Base-by-base conservation (phyloP, 2,113 vertebrate genomes). In the Melanotaenia duboulayi region DNA sequence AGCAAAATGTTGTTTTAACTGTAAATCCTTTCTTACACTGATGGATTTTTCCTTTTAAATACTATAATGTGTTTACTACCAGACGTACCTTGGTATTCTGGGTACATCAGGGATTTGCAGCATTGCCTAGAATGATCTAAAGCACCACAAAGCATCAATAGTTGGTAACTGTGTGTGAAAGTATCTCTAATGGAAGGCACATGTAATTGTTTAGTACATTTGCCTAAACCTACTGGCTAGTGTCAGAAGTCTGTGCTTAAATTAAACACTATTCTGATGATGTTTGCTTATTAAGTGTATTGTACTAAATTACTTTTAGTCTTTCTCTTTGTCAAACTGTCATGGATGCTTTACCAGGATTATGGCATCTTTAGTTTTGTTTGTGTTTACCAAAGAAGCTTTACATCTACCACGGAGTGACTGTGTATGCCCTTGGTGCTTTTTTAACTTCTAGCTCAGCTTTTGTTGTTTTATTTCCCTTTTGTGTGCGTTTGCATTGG, bases 381-480 rank as follows among this genome's bases (percentile, higher is more conserved):
- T 81, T 80, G 79, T 13, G n/a, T 66, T 11, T 22, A 52, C 66
- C 57, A 28, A 1, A 54, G 35, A 72, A 40, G n/a, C 16, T 37
- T 22, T 52, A 52, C 49, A 49, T 81, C 44, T 6, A 17, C 60
- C 56, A 51, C 55, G 60, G 56, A 74, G 46, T 77, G 62, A 37
- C 17, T 67, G 69, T 77, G 75, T 58, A 68, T 82, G 65, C 11
- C 60, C 76, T 51, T 55, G 13, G 65, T 81, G 49, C 62, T 86
- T 74, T 84, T 76, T 39, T 54, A 70, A 74, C 68, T 78, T 84
- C 70, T 32, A 86, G 66, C 67, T 69, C 50, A 61, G 66, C 24
- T 71, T 83, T 54, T 56, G 73, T 77, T 69, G 74, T 78, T 82
- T 61, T 78, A 65, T 81, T 84, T 84, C 42, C 28, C 52, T 66